A percentile compares a stretch with the other conserved stretches of the same genome.
These are phyloP conservation scores for Leucania comma DNA, from an alignment of 2,888 invertebrate species.

Conservation along the genomic window DNA sequence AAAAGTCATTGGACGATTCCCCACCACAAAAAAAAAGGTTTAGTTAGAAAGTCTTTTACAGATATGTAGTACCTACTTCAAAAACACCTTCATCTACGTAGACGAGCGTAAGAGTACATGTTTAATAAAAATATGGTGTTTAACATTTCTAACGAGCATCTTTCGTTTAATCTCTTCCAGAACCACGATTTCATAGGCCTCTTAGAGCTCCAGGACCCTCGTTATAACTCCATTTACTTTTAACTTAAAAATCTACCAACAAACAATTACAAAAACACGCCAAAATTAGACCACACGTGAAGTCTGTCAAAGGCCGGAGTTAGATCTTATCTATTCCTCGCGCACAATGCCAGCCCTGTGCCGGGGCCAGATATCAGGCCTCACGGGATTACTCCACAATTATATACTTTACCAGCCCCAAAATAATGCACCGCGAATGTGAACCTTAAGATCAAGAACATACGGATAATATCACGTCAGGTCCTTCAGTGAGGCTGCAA, in stretches of 20 bases:
- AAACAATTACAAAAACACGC: conserved; percentile 62
- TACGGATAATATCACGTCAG: neutral
- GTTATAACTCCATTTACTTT: neutral
- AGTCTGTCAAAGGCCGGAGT: conserved; percentile 73
- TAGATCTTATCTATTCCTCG: conserved; percentile 80
- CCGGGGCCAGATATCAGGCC: conserved; percentile 72
- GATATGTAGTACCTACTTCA: too few species aligned
- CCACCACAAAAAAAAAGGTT: too few species aligned
- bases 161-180: too few species aligned
- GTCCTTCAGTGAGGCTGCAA: conserved; percentile 27
- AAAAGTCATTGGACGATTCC: too few species aligned
- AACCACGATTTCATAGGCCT: neutral
- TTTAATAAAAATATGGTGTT: too few species aligned
- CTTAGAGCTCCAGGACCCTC: neutral
- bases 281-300: conserved; percentile 83
- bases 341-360: conserved; percentile 75
- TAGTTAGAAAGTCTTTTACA: too few species aligned
- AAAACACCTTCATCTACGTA: too few species aligned
- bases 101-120: too few species aligned
- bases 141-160: too few species aligned
- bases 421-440: conserved; percentile 54
- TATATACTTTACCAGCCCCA: conserved; percentile 28
- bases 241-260: conserved; percentile 16
- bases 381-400: conserved; percentile 67
- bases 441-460: conserved; percentile 49